Percentiles rank a stretch among this genome's conserved stretches.
These are phyloP conservation scores for Ceyx erithaca DNA, from an alignment of 2,797 vertebrate genomes.

Conservation along the genomic window DNA sequence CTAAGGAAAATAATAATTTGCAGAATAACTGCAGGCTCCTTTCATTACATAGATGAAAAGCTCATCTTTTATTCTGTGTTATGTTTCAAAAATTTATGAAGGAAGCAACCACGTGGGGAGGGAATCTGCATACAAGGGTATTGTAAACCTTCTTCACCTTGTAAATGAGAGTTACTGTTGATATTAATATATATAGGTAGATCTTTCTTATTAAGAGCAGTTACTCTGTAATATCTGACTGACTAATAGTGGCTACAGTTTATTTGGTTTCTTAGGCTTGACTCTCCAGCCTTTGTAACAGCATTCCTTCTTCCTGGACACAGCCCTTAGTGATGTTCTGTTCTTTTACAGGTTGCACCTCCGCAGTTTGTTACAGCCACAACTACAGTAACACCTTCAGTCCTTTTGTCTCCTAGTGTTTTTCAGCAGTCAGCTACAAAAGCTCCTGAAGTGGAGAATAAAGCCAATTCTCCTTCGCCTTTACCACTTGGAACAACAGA, in stretches of 20 bases:
- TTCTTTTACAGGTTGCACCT: constrained; percentile 75
- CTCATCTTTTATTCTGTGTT: background rate
- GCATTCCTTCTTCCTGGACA: background rate
- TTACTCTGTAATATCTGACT: background rate
- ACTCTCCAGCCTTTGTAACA: background rate
- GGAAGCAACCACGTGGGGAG: background rate
- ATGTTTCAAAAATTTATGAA: background rate
- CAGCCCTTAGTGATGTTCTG: background rate
- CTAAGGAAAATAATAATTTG: background rate
- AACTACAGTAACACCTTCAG: constrained; percentile 78
- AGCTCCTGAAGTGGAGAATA: constrained; percentile 77
- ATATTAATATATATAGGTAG: background rate
- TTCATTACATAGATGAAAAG: background rate
- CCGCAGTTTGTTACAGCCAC: constrained; percentile 81
- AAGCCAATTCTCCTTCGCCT: constrained; percentile 77
- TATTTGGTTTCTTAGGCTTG: background rate
- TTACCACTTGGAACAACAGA: constrained; percentile 79
- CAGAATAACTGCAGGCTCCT: background rate
- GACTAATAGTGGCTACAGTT: background rate
- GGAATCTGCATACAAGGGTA: background rate
- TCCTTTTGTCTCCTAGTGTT: constrained; percentile 93
- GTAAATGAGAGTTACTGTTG: background rate
- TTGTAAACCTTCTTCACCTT: background rate
- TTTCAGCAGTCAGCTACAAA: constrained; percentile 89
- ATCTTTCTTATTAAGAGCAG: background rate